Conservation (phyloP, 1,140 invertebrate genomes). For the Drosophila arizonae region DNA sequence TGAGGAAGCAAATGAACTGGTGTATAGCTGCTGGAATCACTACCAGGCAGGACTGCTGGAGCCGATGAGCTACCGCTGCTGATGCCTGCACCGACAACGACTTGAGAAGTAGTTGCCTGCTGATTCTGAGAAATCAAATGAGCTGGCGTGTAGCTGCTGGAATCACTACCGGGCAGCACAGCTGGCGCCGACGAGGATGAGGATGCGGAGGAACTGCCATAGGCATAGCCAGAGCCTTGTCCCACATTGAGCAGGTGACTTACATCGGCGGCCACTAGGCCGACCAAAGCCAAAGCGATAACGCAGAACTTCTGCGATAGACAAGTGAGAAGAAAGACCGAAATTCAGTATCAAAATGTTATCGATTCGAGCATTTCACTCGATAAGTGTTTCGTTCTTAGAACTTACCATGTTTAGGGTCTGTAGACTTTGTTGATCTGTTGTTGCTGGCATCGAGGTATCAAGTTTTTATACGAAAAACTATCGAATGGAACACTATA, state of each 20-base stretch:
- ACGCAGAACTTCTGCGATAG: constrained; percentile 56
- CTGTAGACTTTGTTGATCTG: constrained; percentile 48
- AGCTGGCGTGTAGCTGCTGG: constrained; percentile 43
- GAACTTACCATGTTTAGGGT: constrained; percentile 71
- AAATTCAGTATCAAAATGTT: neutral
- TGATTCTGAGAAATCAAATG: constrained; percentile 32
- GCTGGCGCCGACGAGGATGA: neutral
- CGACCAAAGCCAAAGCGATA: constrained; percentile 55
- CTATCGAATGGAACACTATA: constrained; percentile 13
- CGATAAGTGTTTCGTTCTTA: constrained; percentile 3
- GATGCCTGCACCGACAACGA: neutral
- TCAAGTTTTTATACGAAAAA: constrained; percentile 73
- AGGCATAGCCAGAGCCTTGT: constrained; percentile 48
- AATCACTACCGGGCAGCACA: constrained; percentile 35
- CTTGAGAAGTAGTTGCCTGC: neutral
- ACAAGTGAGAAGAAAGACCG: neutral
- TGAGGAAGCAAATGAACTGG: constrained; percentile 27
- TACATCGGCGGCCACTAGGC: constrained; percentile 64
- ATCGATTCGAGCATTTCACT: neutral
- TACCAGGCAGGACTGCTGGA: no score
- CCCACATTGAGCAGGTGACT: constrained; percentile 55
- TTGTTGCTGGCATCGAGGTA: constrained; percentile 46
- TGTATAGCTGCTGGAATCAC: constrained; percentile 33
- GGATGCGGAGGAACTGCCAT: constrained; percentile 31
- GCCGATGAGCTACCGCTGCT: neutral